Base-by-base conservation (phyloP, 2,113 vertebrate genomes). In the Thinocorus orbignyianus region DNA sequence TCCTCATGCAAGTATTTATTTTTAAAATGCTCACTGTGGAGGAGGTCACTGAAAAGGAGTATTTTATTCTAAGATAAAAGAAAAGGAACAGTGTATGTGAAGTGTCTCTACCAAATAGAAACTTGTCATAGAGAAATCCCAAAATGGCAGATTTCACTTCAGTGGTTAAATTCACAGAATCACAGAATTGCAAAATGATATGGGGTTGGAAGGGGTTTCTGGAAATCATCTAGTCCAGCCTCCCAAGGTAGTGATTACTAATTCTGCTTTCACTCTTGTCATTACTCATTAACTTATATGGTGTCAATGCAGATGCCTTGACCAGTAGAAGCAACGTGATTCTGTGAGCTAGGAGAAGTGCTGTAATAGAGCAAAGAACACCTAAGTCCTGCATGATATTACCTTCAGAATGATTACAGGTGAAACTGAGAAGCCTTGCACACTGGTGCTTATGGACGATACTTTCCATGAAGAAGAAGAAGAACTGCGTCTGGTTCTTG, bases 401-500 rank as follows among this genome's bases (percentile, higher is more conserved):
- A 95, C 39, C 81, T 93, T 92, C 60, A 58, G 72, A 93, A 93
- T 81, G 42, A 70, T 97, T 96, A 48, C 97, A 99, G 99, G 99
- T 88, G 99, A 99, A 96, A 98, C 98, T 17, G 99, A 99, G 92
- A 99, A 99, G 92, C 98, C 98, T 3, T 99, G 99, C 41, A 54
- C 97, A 2, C 93, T 99, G 46, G 61, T 97, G 23, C 96, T 99
- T 26, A 96, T 98, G 82, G 99, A 99, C 37, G 99, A 99, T 76
- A 91, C 92, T 1, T 97, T 99, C 60, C 98, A 99, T 1, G 99
- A 99, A 94, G 99, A 98, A 33, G 97, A 98, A 1, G 99, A 99
- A 77, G 99, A 99, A 33, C 98, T 99, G 13, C 98, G 99, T 46
- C 97, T 99, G 77, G 99, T 99, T 33, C 98, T 99, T 52, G 99